Base-by-base conservation (phyloP, 2,797 vertebrate genomes). In the Loris lydekkerianus region DNA sequence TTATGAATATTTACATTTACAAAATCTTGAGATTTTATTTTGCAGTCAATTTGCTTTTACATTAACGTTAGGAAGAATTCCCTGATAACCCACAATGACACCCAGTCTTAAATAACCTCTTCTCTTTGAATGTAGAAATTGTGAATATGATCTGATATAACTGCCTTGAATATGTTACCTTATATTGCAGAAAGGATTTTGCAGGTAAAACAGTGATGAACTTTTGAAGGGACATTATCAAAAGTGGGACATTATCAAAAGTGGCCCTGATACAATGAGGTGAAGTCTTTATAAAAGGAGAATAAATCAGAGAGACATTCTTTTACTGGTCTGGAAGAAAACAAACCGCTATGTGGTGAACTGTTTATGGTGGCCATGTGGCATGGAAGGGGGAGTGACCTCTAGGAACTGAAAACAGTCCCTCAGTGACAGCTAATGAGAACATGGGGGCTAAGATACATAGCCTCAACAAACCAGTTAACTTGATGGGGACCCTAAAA, bases 1-100 rank as follows among this genome's bases (percentile, higher is more conserved):
- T 34, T 67, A 69, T 88, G 72, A 93, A 23, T 7, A 60, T 89
- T 93, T 77, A 49, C 18, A 81, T 58, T 82, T 49, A 84, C 17
- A 83, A 87, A 88, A 95, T 65, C 31, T 92, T 77, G 10, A 94
- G 46, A 78, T 81, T 88, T 86, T 87, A 58, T 70, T 81, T 94
- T 81, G 61, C 2, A 78, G 20, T 17, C 72, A 95, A 92, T 56
- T 84, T 92, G 31, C 2, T 94, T 93, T 95, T 73, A 43, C 11
- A 56, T 92, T 40, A 90, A 58, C n/a, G 2, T 92, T 75, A 91
- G 67, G 10, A 25, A 93, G 49, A 88, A 91, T 95, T 86, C n/a
- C 73, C 20, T 85, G n/a, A 87, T 61, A 85, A 61, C 14, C 7
- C 13, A 27, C 37, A 46, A 2, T 73, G 75, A 85, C 9, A 29